Percentiles rank a stretch among this genome's conserved stretches.
These are phyloP conservation scores for Coenonympha glycerion DNA, from an alignment of 2,888 invertebrate genomes.

Conservation along the genomic window DNA sequence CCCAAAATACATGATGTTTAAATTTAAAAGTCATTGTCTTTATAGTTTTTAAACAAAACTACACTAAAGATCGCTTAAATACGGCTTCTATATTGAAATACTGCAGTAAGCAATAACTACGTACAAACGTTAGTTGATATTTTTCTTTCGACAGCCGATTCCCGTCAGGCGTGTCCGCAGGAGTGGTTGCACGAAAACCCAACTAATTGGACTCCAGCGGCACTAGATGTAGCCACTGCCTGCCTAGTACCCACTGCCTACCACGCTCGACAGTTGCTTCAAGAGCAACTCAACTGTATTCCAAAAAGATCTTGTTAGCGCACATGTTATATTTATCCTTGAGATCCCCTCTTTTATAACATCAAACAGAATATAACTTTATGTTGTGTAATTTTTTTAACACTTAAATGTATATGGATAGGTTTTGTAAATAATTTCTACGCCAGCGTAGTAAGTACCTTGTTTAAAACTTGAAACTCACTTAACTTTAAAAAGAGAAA, in stretches of 20 bases:
- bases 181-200: conserved; percentile 16
- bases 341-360: conserved; percentile 6
- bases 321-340: conserved; percentile 13
- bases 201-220: conserved; percentile 20
- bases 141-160: conserved; percentile 1
- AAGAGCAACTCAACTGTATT: conserved; percentile 16
- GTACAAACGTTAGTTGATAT: background rate
- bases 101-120: background rate
- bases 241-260: no score
- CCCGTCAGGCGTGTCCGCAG: conserved; percentile 8
- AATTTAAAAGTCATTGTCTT: no score
- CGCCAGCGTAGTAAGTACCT: no score
- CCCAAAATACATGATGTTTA: no score
- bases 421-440: no score
- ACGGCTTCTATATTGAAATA: no score
- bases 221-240: conserved; percentile 17
- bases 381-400: background rate
- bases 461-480: no score
- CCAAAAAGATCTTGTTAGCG: conserved; percentile 19
- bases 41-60: no score
- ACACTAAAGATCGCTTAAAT: no score
- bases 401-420: no score
- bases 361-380: conserved; percentile 8
- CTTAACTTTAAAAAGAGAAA: no score
- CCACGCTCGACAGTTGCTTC: conserved; percentile 14